A percentile compares a stretch with the other conserved stretches of the same genome.
Conservation (phyloP, 1,140 invertebrate species). For the Drosophila saltans region DNA sequence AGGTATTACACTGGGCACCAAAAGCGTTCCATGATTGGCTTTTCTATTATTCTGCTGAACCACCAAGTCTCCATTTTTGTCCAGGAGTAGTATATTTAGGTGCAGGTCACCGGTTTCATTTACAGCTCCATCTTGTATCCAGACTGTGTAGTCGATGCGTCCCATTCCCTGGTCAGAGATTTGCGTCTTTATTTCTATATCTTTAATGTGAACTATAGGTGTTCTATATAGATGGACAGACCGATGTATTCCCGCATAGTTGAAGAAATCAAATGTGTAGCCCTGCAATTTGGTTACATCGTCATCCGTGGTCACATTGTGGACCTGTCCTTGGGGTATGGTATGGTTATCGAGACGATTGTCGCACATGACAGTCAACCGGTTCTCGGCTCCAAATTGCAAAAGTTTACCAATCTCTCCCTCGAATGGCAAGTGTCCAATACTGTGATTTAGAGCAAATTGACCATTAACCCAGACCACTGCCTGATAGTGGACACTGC, state of each 20-base stretch:
- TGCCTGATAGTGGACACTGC: constrained; percentile 93
- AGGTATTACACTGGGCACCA: constrained; percentile 88
- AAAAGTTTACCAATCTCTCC: constrained; percentile 89
- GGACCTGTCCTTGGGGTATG: constrained; percentile 91
- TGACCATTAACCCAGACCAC: constrained; percentile 95
- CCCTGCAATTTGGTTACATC: constrained; percentile 88
- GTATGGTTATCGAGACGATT: constrained; percentile 93
- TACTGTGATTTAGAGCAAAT: constrained; percentile 90
- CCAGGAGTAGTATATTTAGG: constrained; percentile 45
- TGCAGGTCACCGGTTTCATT: constrained; percentile 2
- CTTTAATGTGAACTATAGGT: constrained; percentile 91
- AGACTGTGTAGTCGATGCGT: constrained; percentile 71
- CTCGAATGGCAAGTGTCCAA: constrained; percentile 98
- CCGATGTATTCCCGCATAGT: constrained; percentile 98
- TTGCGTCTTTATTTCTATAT: constrained; percentile 91
- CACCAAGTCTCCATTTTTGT: constrained; percentile 44
- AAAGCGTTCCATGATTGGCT: constrained; percentile 84
- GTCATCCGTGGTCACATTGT: constrained; percentile 86
- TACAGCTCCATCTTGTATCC: constrained; percentile 21
- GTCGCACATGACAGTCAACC: constrained; percentile 95
- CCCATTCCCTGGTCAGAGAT: constrained; percentile 75
- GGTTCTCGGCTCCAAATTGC: constrained; percentile 88
- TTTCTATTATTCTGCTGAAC: constrained; percentile 47
- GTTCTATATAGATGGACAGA: constrained; percentile 94
- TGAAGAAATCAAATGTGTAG: constrained; percentile 98